Evolutionary conservation across 1,140 invertebrate species (phyloP).

Genomic region (Lasaia peninsularis): DNA sequence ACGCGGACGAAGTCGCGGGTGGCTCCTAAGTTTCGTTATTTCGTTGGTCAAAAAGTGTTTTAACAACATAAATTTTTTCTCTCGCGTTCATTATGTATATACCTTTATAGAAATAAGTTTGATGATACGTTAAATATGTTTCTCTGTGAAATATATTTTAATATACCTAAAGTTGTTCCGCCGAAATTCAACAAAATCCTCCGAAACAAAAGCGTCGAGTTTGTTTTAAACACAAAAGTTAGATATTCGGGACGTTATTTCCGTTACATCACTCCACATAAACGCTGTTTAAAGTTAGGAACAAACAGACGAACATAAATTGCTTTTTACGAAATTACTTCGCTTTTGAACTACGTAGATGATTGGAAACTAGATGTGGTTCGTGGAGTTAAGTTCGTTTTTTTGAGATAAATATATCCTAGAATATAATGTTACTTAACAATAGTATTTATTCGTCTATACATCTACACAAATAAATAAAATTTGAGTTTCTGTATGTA

Average conservation of each 20-base stretch:
- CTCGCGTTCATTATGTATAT: too few relatives aligned
- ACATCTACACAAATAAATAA: too few relatives aligned
- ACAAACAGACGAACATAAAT: conserved; percentile 33
- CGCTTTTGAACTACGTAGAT: conserved; percentile 20
- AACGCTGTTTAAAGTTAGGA: conserved; percentile 12
- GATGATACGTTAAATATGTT: too few relatives aligned
- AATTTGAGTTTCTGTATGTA: too few relatives aligned
- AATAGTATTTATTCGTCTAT: too few relatives aligned
- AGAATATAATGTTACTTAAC: too few relatives aligned
- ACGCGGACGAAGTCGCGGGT: too few relatives aligned
- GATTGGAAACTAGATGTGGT: conserved; percentile 20
- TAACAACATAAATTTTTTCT: too few relatives aligned
- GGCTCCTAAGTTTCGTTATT: too few relatives aligned
- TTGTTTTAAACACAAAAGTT: conserved; percentile 9
- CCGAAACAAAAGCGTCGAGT: not conserved
- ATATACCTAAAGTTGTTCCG: not conserved
- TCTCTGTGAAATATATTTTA: not conserved
- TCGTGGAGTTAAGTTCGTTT: not conserved
- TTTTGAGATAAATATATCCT: too few relatives aligned
- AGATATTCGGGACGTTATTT: conserved; percentile 1
- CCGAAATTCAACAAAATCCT: not conserved
- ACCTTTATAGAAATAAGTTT: too few relatives aligned
- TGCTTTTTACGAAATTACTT: conserved; percentile 38
- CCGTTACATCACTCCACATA: conserved; percentile 9
- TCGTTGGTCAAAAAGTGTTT: too few relatives aligned